Percentiles rank a stretch among this genome's conserved stretches.
phyloP scores from a whole-genome alignment of 2,113 vertebrate genomes.

The Cacatua alba region DNA sequence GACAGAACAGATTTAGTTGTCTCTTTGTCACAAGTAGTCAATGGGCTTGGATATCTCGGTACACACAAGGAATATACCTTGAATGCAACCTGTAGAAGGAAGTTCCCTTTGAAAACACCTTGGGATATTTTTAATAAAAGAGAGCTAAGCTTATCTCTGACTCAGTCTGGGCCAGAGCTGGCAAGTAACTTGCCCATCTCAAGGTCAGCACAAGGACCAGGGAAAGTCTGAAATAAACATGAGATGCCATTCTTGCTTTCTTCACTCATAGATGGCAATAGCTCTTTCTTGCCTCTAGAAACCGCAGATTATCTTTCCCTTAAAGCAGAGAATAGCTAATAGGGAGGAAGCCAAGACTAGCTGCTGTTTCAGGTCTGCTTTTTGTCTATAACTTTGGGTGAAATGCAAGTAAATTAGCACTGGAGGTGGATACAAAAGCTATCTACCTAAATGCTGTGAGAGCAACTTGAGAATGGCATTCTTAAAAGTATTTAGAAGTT shows the following conservation, averaged over 20 bases:
- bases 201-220: background rate
- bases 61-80: too few species aligned
- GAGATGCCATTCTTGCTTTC: background rate
- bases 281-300: background rate
- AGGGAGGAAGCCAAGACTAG: background rate
- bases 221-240: background rate
- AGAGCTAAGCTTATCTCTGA: background rate
- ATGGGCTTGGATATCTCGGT: background rate
- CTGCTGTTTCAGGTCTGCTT: background rate
- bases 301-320: background rate
- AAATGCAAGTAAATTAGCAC: background rate
- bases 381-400: background rate
- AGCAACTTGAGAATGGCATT: background rate
- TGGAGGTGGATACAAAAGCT: background rate
- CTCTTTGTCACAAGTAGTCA: background rate
- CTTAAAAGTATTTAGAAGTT: background rate
- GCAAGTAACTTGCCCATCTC: background rate
- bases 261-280: background rate
- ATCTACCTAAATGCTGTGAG: rapidly evolving
- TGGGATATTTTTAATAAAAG: background rate
- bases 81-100: background rate
- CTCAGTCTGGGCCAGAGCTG: background rate
- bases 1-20: background rate
- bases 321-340: background rate
- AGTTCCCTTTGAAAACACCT: background rate